Evolutionary conservation across 2,113 vertebrate species (phyloP), one percentile per base, ranked within the genome.

Genomic region (Catharus bicknelli): DNA sequence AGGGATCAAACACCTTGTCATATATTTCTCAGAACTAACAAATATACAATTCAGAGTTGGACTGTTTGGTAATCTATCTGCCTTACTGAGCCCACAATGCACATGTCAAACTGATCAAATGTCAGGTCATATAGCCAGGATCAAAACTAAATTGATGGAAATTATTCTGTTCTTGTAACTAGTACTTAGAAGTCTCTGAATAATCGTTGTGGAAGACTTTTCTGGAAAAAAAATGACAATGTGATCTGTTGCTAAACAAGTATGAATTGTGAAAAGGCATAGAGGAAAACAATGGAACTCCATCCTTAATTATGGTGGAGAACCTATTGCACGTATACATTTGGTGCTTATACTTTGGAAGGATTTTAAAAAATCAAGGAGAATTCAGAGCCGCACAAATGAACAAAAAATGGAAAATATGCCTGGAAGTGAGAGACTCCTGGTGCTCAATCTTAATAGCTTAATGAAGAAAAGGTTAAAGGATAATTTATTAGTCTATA

Each of bases 401-500:
- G 45, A 92, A 90, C 43, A 64, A 92, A 91, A 82, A 88, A 48
- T 29, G 63, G 89, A 94, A 94, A 94, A 91, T 89, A 93, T 66
- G 89, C 93, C 91, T 96, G 73, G 74, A 95, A 95, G 84, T 95
- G 59, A 96, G 86, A 92, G 78, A 76, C 74, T 94, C 58, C 82
- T 85, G 70, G 93, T 80, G 93, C 81, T 96, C 87, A 66, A 92
- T 92, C 84, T 92, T 92, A 94, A 94, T 96, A 95, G 82, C 91
- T 93, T 87, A 96, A 94, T 87, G 90, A 96, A 93, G 84, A 94
- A 94, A 95, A 96, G 89, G 94, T 95, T 96, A 96, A 94, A 89
- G 94, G 89, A 95, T 96, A 93, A 96, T 94, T 96, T 93, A 96
- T 96, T 93, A 94, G 93, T 87, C 94, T 94, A 68, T 95, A 90